phyloP scores from a whole-genome alignment of 2,888 invertebrate species.

The Thelaira solivaga region DNA sequence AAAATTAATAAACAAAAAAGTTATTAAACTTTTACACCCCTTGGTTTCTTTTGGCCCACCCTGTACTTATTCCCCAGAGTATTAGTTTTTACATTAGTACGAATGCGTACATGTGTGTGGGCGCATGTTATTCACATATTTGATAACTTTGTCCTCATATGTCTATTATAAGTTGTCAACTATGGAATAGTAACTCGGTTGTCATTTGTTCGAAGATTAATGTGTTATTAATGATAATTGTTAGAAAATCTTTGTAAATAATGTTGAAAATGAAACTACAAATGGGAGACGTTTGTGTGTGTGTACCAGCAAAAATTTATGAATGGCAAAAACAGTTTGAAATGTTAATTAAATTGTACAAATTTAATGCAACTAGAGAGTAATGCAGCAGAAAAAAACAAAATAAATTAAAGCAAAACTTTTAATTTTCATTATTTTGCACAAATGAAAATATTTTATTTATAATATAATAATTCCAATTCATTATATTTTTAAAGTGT shows the following conservation, averaged over 20 bases:
- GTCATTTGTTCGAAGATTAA: slow-evolving; percentile 57
- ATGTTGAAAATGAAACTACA: slow-evolving; percentile 41
- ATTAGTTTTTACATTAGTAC: background rate
- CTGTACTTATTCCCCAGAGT: background rate
- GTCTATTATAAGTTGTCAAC: slow-evolving; percentile 15
- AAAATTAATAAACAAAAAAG: too few relatives aligned
- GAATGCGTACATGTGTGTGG: background rate
- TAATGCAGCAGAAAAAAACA: too few relatives aligned
- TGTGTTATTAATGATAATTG: slow-evolving; percentile 60
- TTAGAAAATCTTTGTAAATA: slow-evolving; percentile 46
- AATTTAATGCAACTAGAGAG: slow-evolving; percentile 4
- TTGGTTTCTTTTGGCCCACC: too few relatives aligned
- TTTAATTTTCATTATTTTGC: too few relatives aligned
- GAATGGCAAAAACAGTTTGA: background rate
- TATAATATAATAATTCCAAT: too few relatives aligned
- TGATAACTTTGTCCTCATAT: background rate
- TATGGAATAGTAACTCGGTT: slow-evolving; percentile 32
- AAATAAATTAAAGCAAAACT: too few relatives aligned
- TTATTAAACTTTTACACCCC: too few relatives aligned
- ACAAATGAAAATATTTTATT: too few relatives aligned
- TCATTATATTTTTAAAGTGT: too few relatives aligned
- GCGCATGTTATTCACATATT: background rate
- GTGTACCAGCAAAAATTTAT: background rate
- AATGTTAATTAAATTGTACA: slow-evolving; percentile 28
- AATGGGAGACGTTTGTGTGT: background rate